A percentile compares a stretch with the other conserved stretches of the same genome.
These are phyloP conservation scores for Lasaia peninsularis DNA, from an alignment of 1,140 invertebrate genomes.

Conservation along the genomic window DNA sequence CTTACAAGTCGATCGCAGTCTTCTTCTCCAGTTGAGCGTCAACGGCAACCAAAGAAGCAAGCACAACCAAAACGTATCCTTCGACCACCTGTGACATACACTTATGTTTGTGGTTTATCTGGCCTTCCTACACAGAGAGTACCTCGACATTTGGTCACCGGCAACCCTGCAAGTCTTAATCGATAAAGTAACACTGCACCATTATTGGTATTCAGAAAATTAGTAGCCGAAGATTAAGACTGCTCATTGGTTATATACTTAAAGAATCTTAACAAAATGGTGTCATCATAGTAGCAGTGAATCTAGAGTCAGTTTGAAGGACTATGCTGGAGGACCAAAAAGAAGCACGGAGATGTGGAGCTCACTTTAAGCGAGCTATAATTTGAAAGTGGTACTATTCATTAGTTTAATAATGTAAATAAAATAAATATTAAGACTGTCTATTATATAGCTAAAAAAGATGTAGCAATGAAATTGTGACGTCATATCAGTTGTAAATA, in stretches of 20 bases:
- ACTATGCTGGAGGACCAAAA: slow-evolving; percentile 55
- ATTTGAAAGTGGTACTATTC: slow-evolving; percentile 28
- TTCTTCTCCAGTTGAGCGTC: slow-evolving; percentile 76
- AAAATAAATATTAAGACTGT: no score
- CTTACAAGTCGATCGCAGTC: slow-evolving; percentile 80
- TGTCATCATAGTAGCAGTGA: slow-evolving; percentile 67
- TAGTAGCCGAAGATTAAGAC: slow-evolving; percentile 55
- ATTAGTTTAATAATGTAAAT: neutral
- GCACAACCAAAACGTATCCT: slow-evolving; percentile 76
- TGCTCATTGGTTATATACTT: slow-evolving; percentile 57
- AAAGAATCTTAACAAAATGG: slow-evolving; percentile 46
- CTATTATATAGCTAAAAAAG: no score
- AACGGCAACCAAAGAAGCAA: slow-evolving; percentile 78
- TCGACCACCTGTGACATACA: slow-evolving; percentile 85
- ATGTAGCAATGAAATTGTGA: no score
- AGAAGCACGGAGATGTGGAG: slow-evolving; percentile 9
- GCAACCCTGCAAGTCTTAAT: slow-evolving; percentile 53
- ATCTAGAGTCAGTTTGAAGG: slow-evolving; percentile 35
- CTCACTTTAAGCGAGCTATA: slow-evolving; percentile 9
- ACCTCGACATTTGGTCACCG: slow-evolving; percentile 75
- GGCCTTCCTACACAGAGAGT: slow-evolving; percentile 88
- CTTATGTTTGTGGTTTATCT: slow-evolving; percentile 86
- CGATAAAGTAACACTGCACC: slow-evolving; percentile 39
- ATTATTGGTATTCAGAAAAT: slow-evolving; percentile 27
- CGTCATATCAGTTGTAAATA: no score